phyloP scores from a whole-genome alignment of 2,113 vertebrate genomes.

The Phoxinus phoxinus region DNA sequence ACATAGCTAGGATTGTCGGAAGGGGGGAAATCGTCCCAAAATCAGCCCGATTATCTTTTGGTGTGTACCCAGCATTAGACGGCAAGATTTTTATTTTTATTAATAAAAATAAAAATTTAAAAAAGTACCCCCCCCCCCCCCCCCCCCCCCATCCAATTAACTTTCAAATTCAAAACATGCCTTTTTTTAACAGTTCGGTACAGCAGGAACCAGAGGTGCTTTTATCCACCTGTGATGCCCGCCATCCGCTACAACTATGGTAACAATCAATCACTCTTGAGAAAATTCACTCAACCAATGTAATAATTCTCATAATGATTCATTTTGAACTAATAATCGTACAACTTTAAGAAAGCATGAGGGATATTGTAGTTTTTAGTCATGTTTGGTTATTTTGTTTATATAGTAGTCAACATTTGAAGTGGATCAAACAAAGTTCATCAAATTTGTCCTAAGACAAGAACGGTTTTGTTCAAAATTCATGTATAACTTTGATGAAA shows the following conservation, averaged over 20 bases:
- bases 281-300: not conserved
- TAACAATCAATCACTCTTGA: not conserved
- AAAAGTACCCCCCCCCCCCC: too few species aligned
- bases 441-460: too few species aligned
- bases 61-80: too few species aligned
- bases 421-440: too few species aligned
- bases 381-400: not conserved
- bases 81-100: too few species aligned
- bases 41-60: too few species aligned
- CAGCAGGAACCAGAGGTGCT: not conserved
- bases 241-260: not conserved
- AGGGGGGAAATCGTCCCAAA: too few species aligned
- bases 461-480: too few species aligned
- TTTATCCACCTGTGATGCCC: not conserved
- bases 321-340: not conserved
- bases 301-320: not conserved
- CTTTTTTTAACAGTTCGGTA: not conserved
- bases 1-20: too few species aligned
- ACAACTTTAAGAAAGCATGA: not conserved
- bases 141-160: not conserved
- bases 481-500: too few species aligned
- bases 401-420: too few species aligned
- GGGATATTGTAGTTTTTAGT: not conserved
- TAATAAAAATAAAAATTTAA: too few species aligned
- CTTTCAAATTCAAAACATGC: not conserved